Evolutionary conservation across 2,113 vertebrate species (phyloP), one percentile per base, ranked within the genome.

Genomic region (Protobothrops mucrosquamatus): DNA sequence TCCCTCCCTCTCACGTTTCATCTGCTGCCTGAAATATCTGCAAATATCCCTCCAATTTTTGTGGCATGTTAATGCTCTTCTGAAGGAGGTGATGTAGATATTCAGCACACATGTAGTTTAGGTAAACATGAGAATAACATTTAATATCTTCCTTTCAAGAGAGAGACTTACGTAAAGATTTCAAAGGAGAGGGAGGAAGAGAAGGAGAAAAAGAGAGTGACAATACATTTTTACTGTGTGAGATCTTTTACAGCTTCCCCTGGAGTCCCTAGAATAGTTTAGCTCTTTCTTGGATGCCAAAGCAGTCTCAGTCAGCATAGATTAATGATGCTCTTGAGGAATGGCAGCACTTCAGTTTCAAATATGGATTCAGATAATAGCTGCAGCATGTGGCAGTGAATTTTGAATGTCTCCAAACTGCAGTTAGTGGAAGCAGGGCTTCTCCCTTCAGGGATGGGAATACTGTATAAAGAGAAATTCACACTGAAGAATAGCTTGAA

Each of bases 281-380:
- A 54, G n/a, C 48, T 96, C 15, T 18, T 94, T 92, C 54, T 92
- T 55, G 92, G 95, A 91, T 91, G 64, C 92, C 95, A 95, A 91
- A 94, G 88, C 94, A 81, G 94, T 90, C 59, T 69, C 61, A 92
- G 92, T 93, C 55, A 91, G 14, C 39, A 93, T 48, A 2, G 43
- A 8, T 64, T 56, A 93, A 96, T 92, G 88, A 24, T 39, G 26
- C 90, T 91, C 96, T 95, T 15, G 92, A 96, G 96, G 93, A 52
- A 93, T 1, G 93, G 7, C 91, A 92, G 56, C 57, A 48, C 90
- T 96, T 96, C 51, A 93, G 23, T 92, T 92, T 95, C 59, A 94
- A 88, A 93, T 24, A 96, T 93, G 39, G 91, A 96, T 96, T 96
- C 89, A 95, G 22, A 90, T 91, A 95, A 90, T 97, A 94, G 94